Base-by-base conservation (phyloP, 1,140 invertebrate species). In the Procambarus clarkii region DNA sequence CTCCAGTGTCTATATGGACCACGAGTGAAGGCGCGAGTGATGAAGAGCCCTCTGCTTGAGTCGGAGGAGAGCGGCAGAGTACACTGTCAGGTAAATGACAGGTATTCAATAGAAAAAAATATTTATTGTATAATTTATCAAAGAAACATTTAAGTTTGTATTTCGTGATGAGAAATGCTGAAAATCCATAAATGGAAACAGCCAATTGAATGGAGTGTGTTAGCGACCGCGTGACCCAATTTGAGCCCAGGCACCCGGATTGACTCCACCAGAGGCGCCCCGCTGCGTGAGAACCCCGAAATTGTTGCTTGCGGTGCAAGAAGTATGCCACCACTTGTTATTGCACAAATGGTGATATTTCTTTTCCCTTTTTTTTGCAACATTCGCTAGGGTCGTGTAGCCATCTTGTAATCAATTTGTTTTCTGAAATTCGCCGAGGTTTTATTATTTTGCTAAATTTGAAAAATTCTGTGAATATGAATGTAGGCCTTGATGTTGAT, bases 11-110 rank as follows among this genome's bases (percentile, higher is more conserved):
- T 89, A 82, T 83, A 81, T 83, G 69, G 83, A 89, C 60, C 48
- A 11, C 58, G 44, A 74, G 64, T 69, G 78, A 82, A 89, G 80
- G 46, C 80, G 46, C 78, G 69, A 89, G 79, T 81, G 34, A 89
- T 89, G 87, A 89, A 89, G 87, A 89, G 87, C 48, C 87, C 87
- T 44, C 64, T 89, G n/a, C 78, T 89, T 48, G 87, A 82, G 15
- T 54, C 87, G 4, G 69, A 82, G 78, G 87, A 58, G 18, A 82
- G 60, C 60, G 79, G 58, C 87, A 71, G 64, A 71, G 87, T 89
- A 44, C 79, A 64, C 44, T 81, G 87, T 54, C 87, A 89, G 87
- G 87, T 89, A 89, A 83, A 86, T 48, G 79, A 83, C 78, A 83
- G 79, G 79, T 82, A 58, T 77, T 86, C 54, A 58, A 86, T 86